Base-by-base conservation (phyloP, 2,888 invertebrate genomes). In the Athalia rosae region DNA sequence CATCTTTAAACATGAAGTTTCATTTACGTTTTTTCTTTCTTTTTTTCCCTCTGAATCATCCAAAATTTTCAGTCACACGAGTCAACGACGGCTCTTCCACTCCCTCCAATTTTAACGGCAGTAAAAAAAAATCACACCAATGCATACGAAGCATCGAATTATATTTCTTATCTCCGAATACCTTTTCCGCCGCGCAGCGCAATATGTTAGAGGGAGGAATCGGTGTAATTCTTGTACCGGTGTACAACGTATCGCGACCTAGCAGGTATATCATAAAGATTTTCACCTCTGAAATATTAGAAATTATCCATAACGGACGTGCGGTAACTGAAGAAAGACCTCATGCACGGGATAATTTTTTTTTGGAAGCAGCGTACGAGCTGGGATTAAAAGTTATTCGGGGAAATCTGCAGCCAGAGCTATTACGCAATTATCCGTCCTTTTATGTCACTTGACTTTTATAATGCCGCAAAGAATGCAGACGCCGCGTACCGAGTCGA, bases 131-230 rank as follows among this genome's bases (percentile, higher is more conserved):
- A 73, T 77, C 73, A 53, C 73, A 61, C 69, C 62, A 73, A 77
- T 77, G 77, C 77, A 77, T 77, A 77, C 77, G 63, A 73, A 77
- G 71, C 53, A 77, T 62, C 15, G 73, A 73, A 77, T 77, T 77
- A 77, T 73, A 62, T 71, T 2, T 28, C 28, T 28, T 28, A 28
- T 45, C 53, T 53, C 73, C 64, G 73, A 62, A 73, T 73, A 62
- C 63, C 77, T 43, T 73, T 73, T 63, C 61, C 62, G 63, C 43
- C 71, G 63, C 61, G 50, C 45, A 59, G 28, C 28, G 2, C 28
- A 28, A 28, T 28, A 28, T 28, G 28, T 28, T 28, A 28, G 28
- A 28, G 45, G 62, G 50, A 71, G 50, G 61, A 69, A 63, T 77
- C 56, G 69, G 62, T 63, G 53, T 45, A 62, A 71, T 71, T 62